These are phyloP conservation scores for Thaumetopoea pityocampa DNA, from an alignment of 1,140 invertebrate genomes.

Conservation along the genomic window DNA sequence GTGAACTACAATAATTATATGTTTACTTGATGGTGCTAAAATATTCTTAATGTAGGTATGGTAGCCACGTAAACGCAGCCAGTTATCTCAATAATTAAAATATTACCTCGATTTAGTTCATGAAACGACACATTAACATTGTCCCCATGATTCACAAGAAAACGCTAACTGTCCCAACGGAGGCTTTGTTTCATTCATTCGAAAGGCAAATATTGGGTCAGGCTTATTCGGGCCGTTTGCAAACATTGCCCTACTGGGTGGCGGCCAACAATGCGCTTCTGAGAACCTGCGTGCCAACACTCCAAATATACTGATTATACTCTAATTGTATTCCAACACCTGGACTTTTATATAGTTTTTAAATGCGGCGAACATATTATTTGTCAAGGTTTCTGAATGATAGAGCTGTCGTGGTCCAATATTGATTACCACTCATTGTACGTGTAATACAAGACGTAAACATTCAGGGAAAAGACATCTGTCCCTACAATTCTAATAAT, in stretches of 20 bases:
- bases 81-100: no score
- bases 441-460: conserved; percentile 43
- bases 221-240: conserved; percentile 58
- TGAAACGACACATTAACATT: conserved; percentile 39
- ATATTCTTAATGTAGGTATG: no score
- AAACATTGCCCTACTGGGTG: conserved; percentile 66
- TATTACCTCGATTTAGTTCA: no score
- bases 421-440: conserved; percentile 56
- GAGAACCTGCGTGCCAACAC: conserved; percentile 64
- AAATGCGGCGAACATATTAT: conserved; percentile 51
- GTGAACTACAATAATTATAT: no score
- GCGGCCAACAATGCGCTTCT: conserved; percentile 57
- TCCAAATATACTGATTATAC: conserved; percentile 69
- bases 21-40: no score
- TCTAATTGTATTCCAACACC: conserved; percentile 64
- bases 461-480: conserved; percentile 18
- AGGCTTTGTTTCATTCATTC: conserved; percentile 69
- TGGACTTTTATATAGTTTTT: conserved; percentile 65
- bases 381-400: conserved; percentile 26
- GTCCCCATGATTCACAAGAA: conserved; percentile 46
- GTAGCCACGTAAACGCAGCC: no score
- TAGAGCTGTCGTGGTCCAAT: conserved; percentile 44
- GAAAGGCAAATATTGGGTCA: conserved; percentile 65
- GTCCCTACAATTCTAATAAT: no score
- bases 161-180: conserved; percentile 56